A percentile compares a stretch with the other conserved stretches of the same genome.
These are phyloP conservation scores for Cheilosia impressa DNA, from an alignment of 2,888 invertebrate species.

Conservation along the genomic window DNA sequence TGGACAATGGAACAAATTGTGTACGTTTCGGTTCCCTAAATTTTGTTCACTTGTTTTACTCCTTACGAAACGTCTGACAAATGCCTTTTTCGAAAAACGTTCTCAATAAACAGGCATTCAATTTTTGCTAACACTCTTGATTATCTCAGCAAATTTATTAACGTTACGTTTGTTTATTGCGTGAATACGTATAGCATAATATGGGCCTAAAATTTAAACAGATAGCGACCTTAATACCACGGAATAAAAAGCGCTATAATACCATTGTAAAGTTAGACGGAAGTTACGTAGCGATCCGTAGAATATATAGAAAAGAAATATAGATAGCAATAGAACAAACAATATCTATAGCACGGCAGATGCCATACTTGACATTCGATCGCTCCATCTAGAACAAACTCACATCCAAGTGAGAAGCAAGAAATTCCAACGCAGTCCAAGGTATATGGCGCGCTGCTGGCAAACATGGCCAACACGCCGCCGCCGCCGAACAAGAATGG, in stretches of 20 bases:
- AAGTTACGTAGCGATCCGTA: slow-evolving; percentile 27
- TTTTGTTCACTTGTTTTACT: too few relatives aligned
- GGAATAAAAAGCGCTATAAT: neutral
- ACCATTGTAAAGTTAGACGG: slow-evolving; percentile 5
- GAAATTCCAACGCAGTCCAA: slow-evolving; percentile 54
- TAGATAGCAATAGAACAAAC: neutral
- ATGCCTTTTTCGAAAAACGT: too few relatives aligned
- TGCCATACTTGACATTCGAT: slow-evolving; percentile 33
- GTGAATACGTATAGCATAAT: too few relatives aligned
- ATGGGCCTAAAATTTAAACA: neutral
- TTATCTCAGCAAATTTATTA: too few relatives aligned
- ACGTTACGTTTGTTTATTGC: too few relatives aligned
- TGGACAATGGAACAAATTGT: too few relatives aligned
- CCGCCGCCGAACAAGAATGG: slow-evolving; percentile 44
- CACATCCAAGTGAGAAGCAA: slow-evolving; percentile 49
- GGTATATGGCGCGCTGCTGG: slow-evolving; percentile 32
- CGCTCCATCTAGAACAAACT: slow-evolving; percentile 58
- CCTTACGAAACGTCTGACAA: too few relatives aligned
- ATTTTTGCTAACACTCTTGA: too few relatives aligned
- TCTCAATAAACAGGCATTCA: too few relatives aligned
- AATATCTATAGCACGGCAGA: too few relatives aligned
- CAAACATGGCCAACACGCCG: slow-evolving; percentile 42
- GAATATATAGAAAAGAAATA: neutral
- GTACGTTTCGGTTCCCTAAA: too few relatives aligned
- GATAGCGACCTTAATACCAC: slow-evolving; percentile 7